These are phyloP conservation scores for Hephaestus fuliginosus DNA, from an alignment of 2,797 vertebrate genomes.

Conservation along the genomic window DNA sequence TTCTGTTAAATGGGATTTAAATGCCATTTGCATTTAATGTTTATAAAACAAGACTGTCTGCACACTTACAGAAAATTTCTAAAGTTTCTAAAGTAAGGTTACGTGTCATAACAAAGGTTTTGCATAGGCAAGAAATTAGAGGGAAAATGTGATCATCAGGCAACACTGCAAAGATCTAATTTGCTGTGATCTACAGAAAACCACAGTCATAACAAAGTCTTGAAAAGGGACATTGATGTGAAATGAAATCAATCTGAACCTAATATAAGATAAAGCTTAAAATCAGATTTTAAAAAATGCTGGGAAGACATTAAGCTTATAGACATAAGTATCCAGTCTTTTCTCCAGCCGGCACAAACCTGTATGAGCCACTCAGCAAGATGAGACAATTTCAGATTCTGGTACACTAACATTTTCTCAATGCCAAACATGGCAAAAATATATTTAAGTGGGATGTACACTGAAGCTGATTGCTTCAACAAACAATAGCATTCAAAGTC, in stretches of 20 bases:
- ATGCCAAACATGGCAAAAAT: neutral
- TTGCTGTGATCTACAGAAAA: constrained; percentile 6
- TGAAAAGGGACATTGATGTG: neutral
- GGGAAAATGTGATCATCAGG: neutral
- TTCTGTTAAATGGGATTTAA: constrained; percentile 51
- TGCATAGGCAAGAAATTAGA: neutral
- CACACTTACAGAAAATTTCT: constrained; percentile 1
- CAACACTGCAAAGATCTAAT: neutral
- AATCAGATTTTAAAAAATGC: neutral
- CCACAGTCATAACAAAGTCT: neutral
- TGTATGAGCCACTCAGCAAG: neutral
- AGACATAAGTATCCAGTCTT: neutral
- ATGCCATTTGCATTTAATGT: constrained; percentile 44
- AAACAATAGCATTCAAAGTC: neutral
- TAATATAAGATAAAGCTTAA: neutral
- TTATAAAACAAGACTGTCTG: constrained; percentile 18
- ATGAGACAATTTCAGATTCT: neutral
- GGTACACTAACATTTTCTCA: neutral
- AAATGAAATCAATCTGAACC: neutral
- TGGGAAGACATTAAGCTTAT: neutral
- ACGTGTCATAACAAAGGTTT: neutral
- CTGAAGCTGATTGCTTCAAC: neutral
- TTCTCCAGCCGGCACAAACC: neutral
- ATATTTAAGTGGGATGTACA: neutral
- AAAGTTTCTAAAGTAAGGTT: neutral